These are phyloP conservation scores for Bemisia tabaci DNA, from an alignment of 1,140 invertebrate species.

Conservation along the genomic window DNA sequence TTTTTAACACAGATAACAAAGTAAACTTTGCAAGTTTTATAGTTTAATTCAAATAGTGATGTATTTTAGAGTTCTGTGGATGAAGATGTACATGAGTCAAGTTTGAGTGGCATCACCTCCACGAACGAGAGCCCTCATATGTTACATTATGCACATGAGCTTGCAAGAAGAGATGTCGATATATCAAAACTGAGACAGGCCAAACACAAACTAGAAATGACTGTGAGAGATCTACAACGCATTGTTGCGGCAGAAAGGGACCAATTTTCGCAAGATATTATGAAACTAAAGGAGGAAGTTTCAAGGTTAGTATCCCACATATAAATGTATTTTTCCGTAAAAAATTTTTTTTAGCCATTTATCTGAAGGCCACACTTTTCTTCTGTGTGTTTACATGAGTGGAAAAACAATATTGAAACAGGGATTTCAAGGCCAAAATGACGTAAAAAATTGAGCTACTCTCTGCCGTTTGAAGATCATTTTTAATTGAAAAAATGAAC, in stretches of 20 bases:
- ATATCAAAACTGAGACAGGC: conserved; percentile 54
- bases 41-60: too few relatives aligned
- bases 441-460: too few relatives aligned
- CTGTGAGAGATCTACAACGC: conserved; percentile 47
- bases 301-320: conserved; percentile 38
- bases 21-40: too few relatives aligned
- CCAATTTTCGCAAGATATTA: conserved; percentile 39
- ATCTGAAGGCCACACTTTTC: too few relatives aligned
- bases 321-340: too few relatives aligned
- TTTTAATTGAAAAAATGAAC: too few relatives aligned
- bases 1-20: too few relatives aligned
- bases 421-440: too few relatives aligned
- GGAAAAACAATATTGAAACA: too few relatives aligned
- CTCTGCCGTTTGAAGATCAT: too few relatives aligned
- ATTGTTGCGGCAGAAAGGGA: conserved; percentile 40
- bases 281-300: conserved; percentile 41
- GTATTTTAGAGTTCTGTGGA: not conserved
- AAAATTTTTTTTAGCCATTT: too few relatives aligned
- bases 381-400: too few relatives aligned
- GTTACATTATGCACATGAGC: conserved; percentile 70
- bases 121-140: conserved; percentile 43
- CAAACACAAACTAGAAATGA: conserved; percentile 53
- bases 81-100: not conserved
- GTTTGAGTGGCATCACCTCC: not conserved
- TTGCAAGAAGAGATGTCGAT: conserved; percentile 66